These are phyloP conservation scores for Artibeus jamaicensis DNA, from an alignment of 2,797 vertebrate species.

Conservation along the genomic window DNA sequence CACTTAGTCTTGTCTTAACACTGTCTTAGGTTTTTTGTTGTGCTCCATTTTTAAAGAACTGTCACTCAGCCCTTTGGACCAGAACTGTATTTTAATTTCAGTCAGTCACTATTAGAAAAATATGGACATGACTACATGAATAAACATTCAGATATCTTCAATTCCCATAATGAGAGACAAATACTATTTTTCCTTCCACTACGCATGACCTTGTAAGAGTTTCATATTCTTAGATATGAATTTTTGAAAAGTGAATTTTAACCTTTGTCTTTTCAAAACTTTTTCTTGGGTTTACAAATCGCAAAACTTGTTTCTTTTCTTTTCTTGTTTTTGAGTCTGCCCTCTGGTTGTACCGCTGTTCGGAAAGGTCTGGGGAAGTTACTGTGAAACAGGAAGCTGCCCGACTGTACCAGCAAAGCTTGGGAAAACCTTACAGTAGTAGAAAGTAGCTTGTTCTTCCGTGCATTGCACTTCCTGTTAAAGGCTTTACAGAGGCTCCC, in stretches of 20 bases:
- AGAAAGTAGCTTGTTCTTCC: background rate
- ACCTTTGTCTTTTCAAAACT: conserved; percentile 16
- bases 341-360: background rate
- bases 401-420: background rate
- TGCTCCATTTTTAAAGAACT: conserved; percentile 27
- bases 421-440: background rate
- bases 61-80: conserved; percentile 46
- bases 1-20: background rate
- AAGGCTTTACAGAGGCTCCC: background rate
- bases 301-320: background rate
- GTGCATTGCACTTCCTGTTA: background rate
- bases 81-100: background rate
- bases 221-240: background rate
- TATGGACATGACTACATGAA: background rate
- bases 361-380: conserved; percentile 27
- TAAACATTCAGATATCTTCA: no score
- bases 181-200: background rate
- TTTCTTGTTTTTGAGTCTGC: background rate
- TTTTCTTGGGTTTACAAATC: background rate
- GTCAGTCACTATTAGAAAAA: background rate
- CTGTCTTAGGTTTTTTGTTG: background rate
- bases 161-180: background rate
- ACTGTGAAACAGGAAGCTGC: background rate
- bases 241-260: background rate
- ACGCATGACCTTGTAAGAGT: background rate